Base-by-base conservation (phyloP, 2,797 vertebrate species). In the Pelodytes ibericus region DNA sequence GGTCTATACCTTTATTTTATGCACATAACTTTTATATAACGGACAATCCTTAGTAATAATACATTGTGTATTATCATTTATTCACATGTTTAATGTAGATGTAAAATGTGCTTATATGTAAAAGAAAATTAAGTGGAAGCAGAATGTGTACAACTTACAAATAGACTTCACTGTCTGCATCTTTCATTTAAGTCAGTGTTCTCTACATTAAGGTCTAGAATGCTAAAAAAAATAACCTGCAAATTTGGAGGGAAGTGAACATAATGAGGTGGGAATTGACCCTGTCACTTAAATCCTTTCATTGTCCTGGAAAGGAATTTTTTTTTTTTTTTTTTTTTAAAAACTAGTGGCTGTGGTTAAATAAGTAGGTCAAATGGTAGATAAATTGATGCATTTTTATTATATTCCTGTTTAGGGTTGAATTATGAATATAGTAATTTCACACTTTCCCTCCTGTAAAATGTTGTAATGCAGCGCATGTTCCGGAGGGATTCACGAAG, bases 401-500 rank as follows among this genome's bases (percentile, higher is more conserved):
- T 24, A 24, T 20, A 53, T 53, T 53, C 16, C 22, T 22, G n/a
- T 53, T 53, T 24, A 10, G 13, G 56, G 13, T 58, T 58, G 24
- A 29, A 2, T 26, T 27, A 25, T 15, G 26, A 58, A 26, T 53
- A 24, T 24, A 53, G 16, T 53, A 69, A 47, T 68, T 31, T 20
- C 63, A 67, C 53, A 47, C 66, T 67, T 75, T 75, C 18, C 31
- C 20, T 68, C 9, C 59, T 76, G 53, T 41, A 56, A 26, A 29
- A 30, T 4, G 30, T 60, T 56, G 26, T 41, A 49, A 65, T 66
- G 51, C 62, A 9, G 69, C 61, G 58, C 56, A 77, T 66, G 75
- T 29, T 65, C 71, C 27, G 29, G 63, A 49, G 39, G 64, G 69
- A 78, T 67, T 31, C 67, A 67, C 67, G 56, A 72, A 72, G 69